Evolutionary conservation across 2,888 invertebrate species (phyloP), one percentile per base, ranked within the genome.

Genomic region (Notodonta ziczac): DNA sequence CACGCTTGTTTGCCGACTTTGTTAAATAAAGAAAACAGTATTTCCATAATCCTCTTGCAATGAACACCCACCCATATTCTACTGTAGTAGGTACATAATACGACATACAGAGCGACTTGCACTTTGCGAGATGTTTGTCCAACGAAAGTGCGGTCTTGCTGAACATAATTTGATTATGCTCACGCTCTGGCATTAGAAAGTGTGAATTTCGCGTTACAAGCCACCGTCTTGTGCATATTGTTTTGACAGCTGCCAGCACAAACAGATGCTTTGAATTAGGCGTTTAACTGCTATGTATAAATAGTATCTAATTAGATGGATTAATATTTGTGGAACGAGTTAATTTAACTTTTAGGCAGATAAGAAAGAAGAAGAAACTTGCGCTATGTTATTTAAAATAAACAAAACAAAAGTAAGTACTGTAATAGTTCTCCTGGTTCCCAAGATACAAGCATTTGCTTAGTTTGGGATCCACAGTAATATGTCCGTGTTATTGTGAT

Each of bases 101-200:
- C 24, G 24, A 35, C 46, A n/a, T 13, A 54, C 71, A 67, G 40
- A 65, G 13, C 0, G 32, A 65, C 66, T 61, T 54, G 40, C 13
- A 8, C 63, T 57, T 69, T 65, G 71, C 62, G 61, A 50, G 58
- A 40, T 84, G 80, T 89, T 87, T 89, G 78, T 77, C 74, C 73
- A 81, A 78, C 70, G 84, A 85, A 83, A 87, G 87, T 82, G 81
- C 75, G 80, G 78, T 78, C 80, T 56, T 70, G 69, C 72, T 69
- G 80, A 69, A 70, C 78, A 78, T 83, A 84, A 88, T 87, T 84
- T 84, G 82, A 86, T 86, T 81, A 82, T 84, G 80, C 82, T 80
- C 77, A 78, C 72, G 73, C 68, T 72, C 64, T 63, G 72, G 76
- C 73, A 75, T 80, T 84, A 84, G 88, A 87, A 88, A 87, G 88